Percentiles rank a stretch among this genome's conserved stretches.
phyloP scores from a whole-genome alignment of 2,113 vertebrate genomes.

The Platichthys stellatus region DNA sequence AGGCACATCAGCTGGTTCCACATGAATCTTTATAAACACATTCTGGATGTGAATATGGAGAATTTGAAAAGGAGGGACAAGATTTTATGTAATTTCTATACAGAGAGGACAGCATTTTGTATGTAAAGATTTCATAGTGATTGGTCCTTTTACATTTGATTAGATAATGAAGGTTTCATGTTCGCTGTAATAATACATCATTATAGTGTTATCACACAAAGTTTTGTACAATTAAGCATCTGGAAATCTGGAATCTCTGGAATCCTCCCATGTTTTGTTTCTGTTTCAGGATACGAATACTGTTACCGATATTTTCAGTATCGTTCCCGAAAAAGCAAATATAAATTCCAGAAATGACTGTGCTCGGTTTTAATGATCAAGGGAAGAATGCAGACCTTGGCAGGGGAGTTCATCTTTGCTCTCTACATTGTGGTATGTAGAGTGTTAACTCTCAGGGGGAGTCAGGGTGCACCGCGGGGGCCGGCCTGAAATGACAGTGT shows the following conservation, averaged over 20 bases:
- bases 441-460: not conserved
- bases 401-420: slow-evolving; percentile 14
- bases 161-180: not conserved
- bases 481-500: not conserved
- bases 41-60: no score
- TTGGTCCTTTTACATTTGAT: no score
- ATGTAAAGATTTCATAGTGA: not conserved
- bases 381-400: slow-evolving; percentile 24
- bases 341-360: slow-evolving; percentile 4
- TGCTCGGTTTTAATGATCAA: slow-evolving; percentile 20
- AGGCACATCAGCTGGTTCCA: no score
- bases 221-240: not conserved
- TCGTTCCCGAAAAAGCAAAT: slow-evolving; percentile 1
- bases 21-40: no score
- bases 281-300: not conserved
- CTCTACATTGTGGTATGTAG: slow-evolving; percentile 27
- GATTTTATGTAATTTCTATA: no score
- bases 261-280: not conserved
- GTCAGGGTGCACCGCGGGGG: not conserved
- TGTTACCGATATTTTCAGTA: not conserved
- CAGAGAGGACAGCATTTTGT: no score
- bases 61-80: no score
- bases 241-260: not conserved
- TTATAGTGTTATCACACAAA: not conserved
- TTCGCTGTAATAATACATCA: not conserved